A percentile compares a stretch with the other conserved stretches of the same genome.
Evolutionary conservation across 1,140 invertebrate species (phyloP).

Genomic region (Drosophila prosaltans): DNA sequence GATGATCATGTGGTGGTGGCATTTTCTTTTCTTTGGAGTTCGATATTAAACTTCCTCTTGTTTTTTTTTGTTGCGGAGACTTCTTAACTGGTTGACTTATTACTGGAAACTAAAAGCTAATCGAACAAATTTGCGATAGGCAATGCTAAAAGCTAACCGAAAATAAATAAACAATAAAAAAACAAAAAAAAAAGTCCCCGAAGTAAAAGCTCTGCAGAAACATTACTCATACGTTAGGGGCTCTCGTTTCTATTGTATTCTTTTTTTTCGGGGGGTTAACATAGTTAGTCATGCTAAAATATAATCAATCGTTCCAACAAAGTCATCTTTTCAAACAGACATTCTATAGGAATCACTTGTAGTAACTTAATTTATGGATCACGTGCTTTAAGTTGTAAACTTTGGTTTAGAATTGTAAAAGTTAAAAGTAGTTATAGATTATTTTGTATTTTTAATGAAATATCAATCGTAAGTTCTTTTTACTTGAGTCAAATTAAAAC

Average conservation of each 20-base stretch:
- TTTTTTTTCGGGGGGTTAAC: neutral
- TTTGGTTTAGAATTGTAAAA: too few relatives aligned
- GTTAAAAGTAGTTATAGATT: too few relatives aligned
- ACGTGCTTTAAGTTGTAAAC: too few relatives aligned
- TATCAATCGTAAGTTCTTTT: too few relatives aligned
- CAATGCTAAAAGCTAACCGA: slow-evolving; percentile 4
- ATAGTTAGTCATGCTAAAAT: neutral
- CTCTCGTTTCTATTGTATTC: neutral
- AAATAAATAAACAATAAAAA: neutral
- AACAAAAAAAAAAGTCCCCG: slow-evolving; percentile 6
- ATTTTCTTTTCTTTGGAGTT: slow-evolving; percentile 26
- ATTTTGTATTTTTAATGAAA: too few relatives aligned
- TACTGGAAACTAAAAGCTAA: slow-evolving; percentile 28
- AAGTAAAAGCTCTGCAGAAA: slow-evolving; percentile 37
- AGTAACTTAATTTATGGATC: neutral
- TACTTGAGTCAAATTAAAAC: too few relatives aligned
- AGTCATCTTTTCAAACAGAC: neutral
- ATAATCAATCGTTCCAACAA: neutral
- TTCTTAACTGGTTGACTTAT: slow-evolving; percentile 40
- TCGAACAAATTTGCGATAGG: slow-evolving; percentile 1
- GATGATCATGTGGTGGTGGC: slow-evolving; percentile 65
- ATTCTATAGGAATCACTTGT: too few relatives aligned
- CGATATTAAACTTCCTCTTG: neutral
- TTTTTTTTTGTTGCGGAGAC: neutral
- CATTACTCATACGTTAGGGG: slow-evolving; percentile 54